These are phyloP conservation scores for Argya squamiceps DNA, from an alignment of 2,797 vertebrate species.

Conservation along the genomic window DNA sequence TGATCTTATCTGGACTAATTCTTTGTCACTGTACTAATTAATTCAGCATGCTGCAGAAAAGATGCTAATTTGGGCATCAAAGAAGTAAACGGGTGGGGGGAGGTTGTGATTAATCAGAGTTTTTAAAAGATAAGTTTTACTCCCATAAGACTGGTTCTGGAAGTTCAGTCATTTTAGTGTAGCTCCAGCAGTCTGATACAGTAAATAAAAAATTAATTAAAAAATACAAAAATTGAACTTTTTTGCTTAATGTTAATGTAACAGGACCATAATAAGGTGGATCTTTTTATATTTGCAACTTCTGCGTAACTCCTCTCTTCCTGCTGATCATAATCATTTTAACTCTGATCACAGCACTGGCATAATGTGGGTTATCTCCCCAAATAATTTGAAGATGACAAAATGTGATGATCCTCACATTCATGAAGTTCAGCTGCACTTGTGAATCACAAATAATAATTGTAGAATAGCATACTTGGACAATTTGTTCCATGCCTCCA, in stretches of 20 bases:
- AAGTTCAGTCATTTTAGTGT: conserved; percentile 51
- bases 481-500: not conserved
- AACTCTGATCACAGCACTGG: not conserved
- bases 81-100: conserved; percentile 66
- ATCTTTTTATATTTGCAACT: conserved; percentile 1
- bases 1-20: conserved; percentile 82
- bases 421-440: not conserved
- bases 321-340: not conserved
- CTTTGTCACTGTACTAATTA: conserved; percentile 83
- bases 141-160: conserved; percentile 66
- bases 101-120: conserved; percentile 78
- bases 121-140: conserved; percentile 75
- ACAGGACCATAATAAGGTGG: not conserved
- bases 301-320: not conserved
- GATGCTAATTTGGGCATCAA: conserved; percentile 83
- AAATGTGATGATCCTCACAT: not conserved
- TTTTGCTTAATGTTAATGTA: not conserved
- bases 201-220: not conserved
- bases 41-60: conserved; percentile 79
- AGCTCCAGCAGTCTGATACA: conserved; percentile 22
- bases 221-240: not conserved
- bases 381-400: not conserved
- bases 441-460: not conserved
- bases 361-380: not conserved
- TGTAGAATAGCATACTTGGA: not conserved